Base-by-base conservation (phyloP, 2,888 invertebrate species). In the Amorpha juglandis region DNA sequence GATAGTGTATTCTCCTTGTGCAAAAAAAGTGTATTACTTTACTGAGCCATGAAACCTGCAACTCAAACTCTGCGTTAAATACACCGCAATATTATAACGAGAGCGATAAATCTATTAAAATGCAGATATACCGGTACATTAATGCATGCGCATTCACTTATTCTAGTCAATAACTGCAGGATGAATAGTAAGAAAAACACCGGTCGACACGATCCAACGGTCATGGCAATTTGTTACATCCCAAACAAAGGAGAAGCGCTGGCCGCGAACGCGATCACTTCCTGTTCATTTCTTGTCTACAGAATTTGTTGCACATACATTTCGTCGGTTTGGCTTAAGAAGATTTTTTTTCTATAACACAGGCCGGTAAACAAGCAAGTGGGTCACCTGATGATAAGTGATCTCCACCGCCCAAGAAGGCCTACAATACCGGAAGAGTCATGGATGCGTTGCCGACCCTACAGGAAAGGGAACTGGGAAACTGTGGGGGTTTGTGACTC, bases 161-260 rank as follows among this genome's bases (percentile, higher is more conserved):
- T 38, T 58, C 38, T 58, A 42, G 38, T 19, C 58, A 42, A 52
- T 52, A 42, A 58, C 38, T 19, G 12, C 42, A 45, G 45, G 45
- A 45, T 45, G 45, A 45, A 45, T 45, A 45, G 45, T 1, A 19
- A 38, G 11, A 11, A 21, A 58, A 42, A 27, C 38, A 16, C 19
- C 38, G n/a, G n/a, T n/a, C n/a, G 58, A 42, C 19, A 42, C 58
- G 38, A 58, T 58, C 58, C 58, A 58, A 42, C 58, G 58, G 58
- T 58, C 58, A 58, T 14, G 21, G 58, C 19, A 58, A 58, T 58
- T 58, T 42, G 19, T 19, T 42, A 58, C 19, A 42, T 42, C 38
- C 19, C 42, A 38, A 19, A 58, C 58, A 42, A 58, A 19, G 19
- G 12, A 16, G 42, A 42, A 42, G 42, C 19, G 12, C 19, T 11